Base-by-base conservation (phyloP, 2,113 vertebrate species). In the Planiliza haematocheilus region DNA sequence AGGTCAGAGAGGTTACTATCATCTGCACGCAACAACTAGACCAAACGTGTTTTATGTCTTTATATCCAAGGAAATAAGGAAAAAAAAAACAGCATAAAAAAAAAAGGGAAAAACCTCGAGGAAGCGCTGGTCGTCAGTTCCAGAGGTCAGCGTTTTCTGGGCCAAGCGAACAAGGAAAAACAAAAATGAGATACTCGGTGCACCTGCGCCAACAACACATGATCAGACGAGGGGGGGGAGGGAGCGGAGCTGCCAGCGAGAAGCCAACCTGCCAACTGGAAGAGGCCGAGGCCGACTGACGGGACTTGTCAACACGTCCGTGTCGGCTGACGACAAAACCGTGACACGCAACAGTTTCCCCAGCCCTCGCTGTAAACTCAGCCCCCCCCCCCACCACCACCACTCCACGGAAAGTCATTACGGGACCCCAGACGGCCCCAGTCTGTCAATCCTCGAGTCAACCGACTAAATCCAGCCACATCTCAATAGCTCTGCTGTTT, bases 161-260 rank as follows among this genome's bases (percentile, higher is more conserved):
- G 78, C 74, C 81, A 82, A 80, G 71, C 2, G 60, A 70, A 69
- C 72, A 42, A 64, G 65, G 73, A 73, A 67, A 49, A 73, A 56
- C 14, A 61, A 49, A 24, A 34, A 61, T 37, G 60, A 75, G 18
- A 58, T 51, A 24, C 58, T 70, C 66, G 7, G 42, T 36, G 53
- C 79, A 86, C 73, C 75, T 79, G 70, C 71, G 57, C 41, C 81
- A 67, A 24, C 82, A 34, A 42, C 57, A 16, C 70, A 18, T n/a
- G 18, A 56, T 78, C 50, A 21, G 50, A 58, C 14, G 18, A 18
- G 60, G 60, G 53, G 52, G 79, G 60, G 60, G 53, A 48, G 79
- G 76, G 70, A 71, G 65, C 43, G 39, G 50, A 86, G 53, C 83
- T 84, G 89, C 80, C 78, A 86, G 72, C 85, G 50, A 42, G 77